phyloP scores from a whole-genome alignment of 1,140 invertebrate species.

The Dreissena polymorpha region DNA sequence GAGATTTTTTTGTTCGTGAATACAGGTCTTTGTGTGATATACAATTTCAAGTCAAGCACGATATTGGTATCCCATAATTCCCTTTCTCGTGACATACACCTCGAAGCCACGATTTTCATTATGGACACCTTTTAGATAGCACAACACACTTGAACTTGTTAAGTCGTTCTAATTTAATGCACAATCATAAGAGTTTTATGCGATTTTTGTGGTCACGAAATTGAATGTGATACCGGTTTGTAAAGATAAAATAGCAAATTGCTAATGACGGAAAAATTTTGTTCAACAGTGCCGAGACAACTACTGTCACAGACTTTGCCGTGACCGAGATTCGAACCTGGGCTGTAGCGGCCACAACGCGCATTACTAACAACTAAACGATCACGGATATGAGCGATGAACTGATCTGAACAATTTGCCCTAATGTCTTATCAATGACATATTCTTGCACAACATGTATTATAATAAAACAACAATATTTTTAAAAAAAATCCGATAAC shows the following conservation, averaged over 20 bases:
- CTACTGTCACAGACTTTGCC: constrained; percentile 82
- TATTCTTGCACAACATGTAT: too few species aligned
- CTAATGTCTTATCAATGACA: too few species aligned
- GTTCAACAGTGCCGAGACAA: constrained; percentile 41
- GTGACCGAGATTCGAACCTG: constrained; percentile 97
- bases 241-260: background rate
- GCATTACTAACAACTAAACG: constrained; percentile 95
- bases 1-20: background rate
- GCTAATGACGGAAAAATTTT: background rate
- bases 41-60: background rate
- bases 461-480: too few species aligned
- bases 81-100: too few species aligned
- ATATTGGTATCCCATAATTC: background rate
- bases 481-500: too few species aligned
- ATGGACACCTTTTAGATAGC: background rate
- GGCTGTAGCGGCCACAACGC: constrained; percentile 96
- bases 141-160: background rate
- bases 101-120: too few species aligned
- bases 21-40: too few species aligned
- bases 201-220: too few species aligned
- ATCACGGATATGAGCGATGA: constrained; percentile 84
- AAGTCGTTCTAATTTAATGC: too few species aligned
- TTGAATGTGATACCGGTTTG: background rate
- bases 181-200: too few species aligned
- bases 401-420: background rate